Percentiles rank a stretch among this genome's conserved stretches.
phyloP scores from a whole-genome alignment of 1,140 invertebrate genomes.

The Neodiprion virginianus region DNA sequence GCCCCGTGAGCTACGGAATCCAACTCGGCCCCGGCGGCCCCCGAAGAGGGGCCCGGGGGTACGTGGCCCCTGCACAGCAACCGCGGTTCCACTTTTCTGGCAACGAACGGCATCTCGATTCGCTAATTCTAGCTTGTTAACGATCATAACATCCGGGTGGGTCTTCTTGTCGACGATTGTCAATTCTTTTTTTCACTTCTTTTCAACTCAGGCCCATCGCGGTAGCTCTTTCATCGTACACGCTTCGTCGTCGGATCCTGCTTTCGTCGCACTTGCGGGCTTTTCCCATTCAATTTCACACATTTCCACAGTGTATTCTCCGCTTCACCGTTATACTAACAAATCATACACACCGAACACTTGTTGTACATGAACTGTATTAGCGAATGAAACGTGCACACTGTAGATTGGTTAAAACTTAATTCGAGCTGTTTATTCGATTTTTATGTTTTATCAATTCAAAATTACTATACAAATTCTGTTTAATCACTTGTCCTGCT shows the following conservation, averaged over 20 bases:
- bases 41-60: conserved; percentile 41
- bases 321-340: too few relatives aligned
- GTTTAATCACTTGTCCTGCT: too few relatives aligned
- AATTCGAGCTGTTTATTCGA: too few relatives aligned
- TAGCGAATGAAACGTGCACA: too few relatives aligned
- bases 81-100: conserved; percentile 56
- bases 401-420: too few relatives aligned
- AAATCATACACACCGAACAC: too few relatives aligned
- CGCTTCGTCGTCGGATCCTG: neutral
- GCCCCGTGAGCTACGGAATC: conserved; percentile 63
- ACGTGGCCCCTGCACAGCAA: conserved; percentile 58
- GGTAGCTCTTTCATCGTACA: neutral
- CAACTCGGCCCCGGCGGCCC: conserved; percentile 55
- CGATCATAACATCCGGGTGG: neutral
- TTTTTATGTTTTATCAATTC: too few relatives aligned
- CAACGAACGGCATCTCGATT: conserved; percentile 57
- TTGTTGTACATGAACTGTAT: too few relatives aligned
- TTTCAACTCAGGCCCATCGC: neutral
- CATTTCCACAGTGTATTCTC: neutral
- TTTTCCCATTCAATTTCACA: neutral
- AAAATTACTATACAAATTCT: too few relatives aligned
- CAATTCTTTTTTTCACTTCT: neutral
- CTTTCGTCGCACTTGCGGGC: neutral
- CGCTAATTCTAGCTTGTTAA: conserved; percentile 17
- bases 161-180: neutral